phyloP scores from a whole-genome alignment of 2,113 vertebrate genomes.

The Geococcyx californianus region DNA sequence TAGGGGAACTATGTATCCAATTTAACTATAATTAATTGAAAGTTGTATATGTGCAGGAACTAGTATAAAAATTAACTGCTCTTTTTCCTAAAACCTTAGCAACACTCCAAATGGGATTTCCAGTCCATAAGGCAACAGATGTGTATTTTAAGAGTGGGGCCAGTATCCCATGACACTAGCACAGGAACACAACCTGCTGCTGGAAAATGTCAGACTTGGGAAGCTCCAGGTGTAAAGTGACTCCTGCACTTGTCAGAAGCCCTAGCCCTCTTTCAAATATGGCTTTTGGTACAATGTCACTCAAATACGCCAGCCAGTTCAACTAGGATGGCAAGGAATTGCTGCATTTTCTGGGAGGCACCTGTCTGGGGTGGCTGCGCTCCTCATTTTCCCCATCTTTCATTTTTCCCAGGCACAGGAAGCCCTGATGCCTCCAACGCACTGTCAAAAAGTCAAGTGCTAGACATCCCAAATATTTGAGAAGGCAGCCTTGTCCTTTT shows the following conservation, averaged over 20 bases:
- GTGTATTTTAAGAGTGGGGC: conserved; percentile 21
- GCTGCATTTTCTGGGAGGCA: not conserved
- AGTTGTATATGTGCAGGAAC: not conserved
- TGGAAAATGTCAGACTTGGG: not conserved
- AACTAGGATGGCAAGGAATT: not conserved
- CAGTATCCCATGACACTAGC: not conserved
- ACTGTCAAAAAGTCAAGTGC: not conserved
- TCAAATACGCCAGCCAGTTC: not conserved
- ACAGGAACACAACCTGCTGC: not conserved
- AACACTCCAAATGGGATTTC: not conserved
- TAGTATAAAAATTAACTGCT: not conserved
- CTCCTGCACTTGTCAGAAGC: not conserved
- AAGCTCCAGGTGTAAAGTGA: not conserved
- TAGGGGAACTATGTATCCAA: not conserved
- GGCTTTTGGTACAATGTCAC: not conserved
- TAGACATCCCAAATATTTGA: not conserved
- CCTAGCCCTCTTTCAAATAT: not conserved
- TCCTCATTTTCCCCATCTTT: not conserved
- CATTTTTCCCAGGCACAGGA: not conserved
- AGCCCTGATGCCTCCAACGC: not conserved
- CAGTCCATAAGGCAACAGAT: not conserved
- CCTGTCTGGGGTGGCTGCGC: accelerated
- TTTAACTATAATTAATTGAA: not conserved
- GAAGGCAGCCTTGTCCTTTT: not conserved
- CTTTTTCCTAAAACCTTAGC: not conserved